Evolutionary conservation across 1,140 invertebrate genomes (phyloP), one percentile per base, ranked within the genome.

Genomic region (Delia radicum): DNA sequence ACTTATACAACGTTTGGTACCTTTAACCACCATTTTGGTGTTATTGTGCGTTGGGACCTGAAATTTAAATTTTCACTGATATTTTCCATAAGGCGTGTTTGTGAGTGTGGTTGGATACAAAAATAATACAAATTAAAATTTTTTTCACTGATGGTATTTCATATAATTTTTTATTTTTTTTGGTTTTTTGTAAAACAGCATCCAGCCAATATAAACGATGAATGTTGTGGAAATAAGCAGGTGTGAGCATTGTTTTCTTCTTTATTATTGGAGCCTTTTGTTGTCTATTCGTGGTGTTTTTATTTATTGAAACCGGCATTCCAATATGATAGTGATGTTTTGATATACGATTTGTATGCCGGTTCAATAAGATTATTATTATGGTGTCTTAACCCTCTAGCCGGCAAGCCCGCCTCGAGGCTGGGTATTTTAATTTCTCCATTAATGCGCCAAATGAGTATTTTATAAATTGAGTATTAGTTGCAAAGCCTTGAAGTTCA

Each of bases 251-350:
- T 21, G 21, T 21, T 18, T 69, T 10, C 73, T 8, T 62, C 24
- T 18, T 65, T 21, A 6, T 37, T 93, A 93, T 33, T 90, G 97
- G 96, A 96, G n/a, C n/a, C n/a, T n/a, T n/a, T n/a, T n/a, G n/a
- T n/a, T n/a, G n/a, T n/a, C n/a, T n/a, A n/a, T n/a, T n/a, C n/a
- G n/a, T n/a, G n/a, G n/a, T n/a, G n/a, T n/a, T n/a, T n/a, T n/a
- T n/a, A n/a, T n/a, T n/a, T n/a, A n/a, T n/a, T n/a, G n/a, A n/a
- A n/a, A n/a, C n/a, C n/a, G n/a, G n/a, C n/a, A n/a, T n/a, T n/a
- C n/a, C n/a, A n/a, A n/a, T n/a, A n/a, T n/a, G n/a, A n/a, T n/a
- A n/a, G n/a, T n/a, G n/a, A n/a, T n/a, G n/a, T n/a, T n/a, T n/a
- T n/a, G n/a, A n/a, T n/a, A n/a, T n/a, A n/a, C n/a, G n/a, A n/a